Evolutionary conservation across 2,797 vertebrate genomes (phyloP).

Genomic region (Sebastes flavidus): DNA sequence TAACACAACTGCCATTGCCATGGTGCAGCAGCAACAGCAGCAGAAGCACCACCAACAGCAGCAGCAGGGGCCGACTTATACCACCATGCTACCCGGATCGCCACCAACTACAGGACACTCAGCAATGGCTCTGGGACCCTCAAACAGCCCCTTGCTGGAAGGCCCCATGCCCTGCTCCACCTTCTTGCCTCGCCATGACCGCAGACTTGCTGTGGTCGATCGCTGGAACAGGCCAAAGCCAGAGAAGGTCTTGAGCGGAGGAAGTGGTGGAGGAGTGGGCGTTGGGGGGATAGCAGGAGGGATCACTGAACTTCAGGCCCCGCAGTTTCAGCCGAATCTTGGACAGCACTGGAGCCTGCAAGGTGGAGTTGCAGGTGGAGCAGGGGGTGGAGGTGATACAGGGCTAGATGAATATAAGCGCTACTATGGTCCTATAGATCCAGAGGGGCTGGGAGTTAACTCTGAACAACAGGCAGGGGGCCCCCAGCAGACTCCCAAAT

Average conservation of each 20-base stretch:
- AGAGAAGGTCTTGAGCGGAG: slow-evolving; percentile 69
- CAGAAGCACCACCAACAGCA: slow-evolving; percentile 79
- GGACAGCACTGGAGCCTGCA: slow-evolving; percentile 78
- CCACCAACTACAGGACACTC: slow-evolving; percentile 77
- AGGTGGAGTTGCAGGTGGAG: slow-evolving; percentile 46
- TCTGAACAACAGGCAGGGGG: slow-evolving; percentile 73
- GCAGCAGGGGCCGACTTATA: slow-evolving; percentile 84
- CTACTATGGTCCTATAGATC: slow-evolving; percentile 94
- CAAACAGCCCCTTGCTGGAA: slow-evolving; percentile 85
- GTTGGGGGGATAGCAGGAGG: slow-evolving; percentile 77
- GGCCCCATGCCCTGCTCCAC: slow-evolving; percentile 86
- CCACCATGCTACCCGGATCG: slow-evolving; percentile 81
- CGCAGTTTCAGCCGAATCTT: slow-evolving; percentile 77
- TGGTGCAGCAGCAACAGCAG: slow-evolving; percentile 80
- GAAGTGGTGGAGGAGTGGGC: slow-evolving; percentile 69
- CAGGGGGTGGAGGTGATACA: slow-evolving; percentile 59
- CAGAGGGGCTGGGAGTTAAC: slow-evolving; percentile 85
- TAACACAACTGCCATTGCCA: slow-evolving; percentile 80
- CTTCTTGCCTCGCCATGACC: slow-evolving; percentile 88
- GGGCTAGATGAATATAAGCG: slow-evolving; percentile 91
- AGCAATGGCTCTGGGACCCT: slow-evolving; percentile 84
- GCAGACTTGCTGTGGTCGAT: slow-evolving; percentile 86
- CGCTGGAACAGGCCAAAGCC: slow-evolving; percentile 86
- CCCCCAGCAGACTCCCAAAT: slow-evolving; percentile 81
- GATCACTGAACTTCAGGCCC: slow-evolving; percentile 74